Percentiles rank a stretch among this genome's conserved stretches.
These are phyloP conservation scores for Thunnus maccoyii DNA, from an alignment of 2,113 vertebrate genomes.

Conservation along the genomic window DNA sequence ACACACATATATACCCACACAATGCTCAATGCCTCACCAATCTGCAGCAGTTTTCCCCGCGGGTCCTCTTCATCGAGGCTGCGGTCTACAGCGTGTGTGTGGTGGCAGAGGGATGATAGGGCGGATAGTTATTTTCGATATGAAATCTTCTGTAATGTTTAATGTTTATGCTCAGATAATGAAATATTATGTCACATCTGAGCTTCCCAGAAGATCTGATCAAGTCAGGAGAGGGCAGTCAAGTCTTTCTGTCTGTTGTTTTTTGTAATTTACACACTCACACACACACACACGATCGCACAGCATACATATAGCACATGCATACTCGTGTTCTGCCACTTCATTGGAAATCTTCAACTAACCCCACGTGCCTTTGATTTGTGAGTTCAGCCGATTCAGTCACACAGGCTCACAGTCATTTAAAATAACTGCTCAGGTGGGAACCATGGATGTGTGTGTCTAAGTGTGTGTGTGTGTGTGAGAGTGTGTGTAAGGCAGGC, in stretches of 20 bases:
- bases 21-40: slow-evolving; percentile 32
- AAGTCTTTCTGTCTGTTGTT: slow-evolving; percentile 58
- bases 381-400: slow-evolving; percentile 68
- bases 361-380: slow-evolving; percentile 74
- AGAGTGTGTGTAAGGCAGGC: slow-evolving; percentile 8
- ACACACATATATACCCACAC: slow-evolving; percentile 29
- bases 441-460: slow-evolving; percentile 40
- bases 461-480: slow-evolving; percentile 23
- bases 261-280: slow-evolving; percentile 44
- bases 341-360: slow-evolving; percentile 60
- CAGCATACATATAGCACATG: not conserved
- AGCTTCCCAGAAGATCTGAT: slow-evolving; percentile 49
- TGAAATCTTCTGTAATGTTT: slow-evolving; percentile 41
- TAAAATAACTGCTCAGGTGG: slow-evolving; percentile 78
- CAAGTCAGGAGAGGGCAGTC: slow-evolving; percentile 75
- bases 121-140: slow-evolving; percentile 49
- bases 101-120: slow-evolving; percentile 50
- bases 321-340: slow-evolving; percentile 44
- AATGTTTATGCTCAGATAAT: slow-evolving; percentile 58
- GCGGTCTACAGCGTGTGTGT: slow-evolving; percentile 21
- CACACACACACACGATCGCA: slow-evolving; percentile 12
- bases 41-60: slow-evolving; percentile 35
- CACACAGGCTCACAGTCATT: slow-evolving; percentile 63
- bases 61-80: slow-evolving; percentile 33
- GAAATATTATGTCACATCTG: slow-evolving; percentile 46